A percentile compares a stretch with the other conserved stretches of the same genome.
Evolutionary conservation across 2,113 vertebrate species (phyloP).

Genomic region (Plecturocebus donacophilus): DNA sequence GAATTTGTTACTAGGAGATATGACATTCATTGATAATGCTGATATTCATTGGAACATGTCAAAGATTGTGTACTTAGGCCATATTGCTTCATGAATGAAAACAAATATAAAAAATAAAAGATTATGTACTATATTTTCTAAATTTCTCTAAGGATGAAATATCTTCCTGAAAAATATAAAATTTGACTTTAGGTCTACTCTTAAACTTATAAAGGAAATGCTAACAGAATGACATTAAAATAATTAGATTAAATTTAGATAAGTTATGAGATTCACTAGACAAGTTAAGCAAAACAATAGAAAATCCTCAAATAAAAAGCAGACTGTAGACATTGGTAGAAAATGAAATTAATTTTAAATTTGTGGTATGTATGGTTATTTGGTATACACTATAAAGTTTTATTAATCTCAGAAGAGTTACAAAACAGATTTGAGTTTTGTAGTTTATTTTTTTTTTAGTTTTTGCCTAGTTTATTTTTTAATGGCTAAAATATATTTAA

Average conservation of each 20-base stretch:
- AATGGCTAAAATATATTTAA: slow-evolving; percentile 23
- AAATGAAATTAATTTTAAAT: slow-evolving; percentile 44
- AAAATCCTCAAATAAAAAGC: slow-evolving; percentile 17
- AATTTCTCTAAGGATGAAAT: not conserved
- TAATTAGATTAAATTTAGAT: slow-evolving; percentile 19
- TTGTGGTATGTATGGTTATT: not conserved
- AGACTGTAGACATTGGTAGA: not conserved
- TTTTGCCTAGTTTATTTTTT: not conserved
- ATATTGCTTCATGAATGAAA: no score
- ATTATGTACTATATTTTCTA: not conserved
- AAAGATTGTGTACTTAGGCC: not conserved
- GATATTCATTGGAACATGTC: not conserved
- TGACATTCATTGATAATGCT: not conserved
- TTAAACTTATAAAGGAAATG: not conserved
- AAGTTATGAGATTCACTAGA: not conserved
- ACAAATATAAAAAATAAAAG: not conserved
- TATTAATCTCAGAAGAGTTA: not conserved
- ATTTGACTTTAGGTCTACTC: slow-evolving; percentile 1
- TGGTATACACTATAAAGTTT: not conserved
- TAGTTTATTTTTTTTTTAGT: not conserved
- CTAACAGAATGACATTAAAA: not conserved
- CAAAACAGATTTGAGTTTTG: not conserved
- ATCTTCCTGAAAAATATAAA: not conserved
- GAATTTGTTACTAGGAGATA: slow-evolving; percentile 2
- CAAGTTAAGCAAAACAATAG: not conserved